Base-by-base conservation (phyloP, 2,888 invertebrate genomes). In the Lordiphosa andalusiaca region DNA sequence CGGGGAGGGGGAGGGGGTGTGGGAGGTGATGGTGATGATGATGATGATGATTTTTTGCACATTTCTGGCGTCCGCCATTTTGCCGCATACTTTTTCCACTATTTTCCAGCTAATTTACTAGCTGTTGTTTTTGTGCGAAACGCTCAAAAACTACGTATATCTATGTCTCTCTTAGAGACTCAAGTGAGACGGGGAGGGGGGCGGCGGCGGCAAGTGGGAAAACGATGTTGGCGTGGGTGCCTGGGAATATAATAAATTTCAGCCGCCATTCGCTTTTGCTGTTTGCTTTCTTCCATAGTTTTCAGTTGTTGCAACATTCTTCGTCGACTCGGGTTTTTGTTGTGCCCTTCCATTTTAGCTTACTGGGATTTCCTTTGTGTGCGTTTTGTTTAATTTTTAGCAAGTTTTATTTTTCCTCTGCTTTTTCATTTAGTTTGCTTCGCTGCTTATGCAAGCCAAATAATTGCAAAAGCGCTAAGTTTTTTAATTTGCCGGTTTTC, bases 61-160 rank as follows among this genome's bases (percentile, higher is more conserved):
- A 64, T 69, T 81, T 69, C 73, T 71, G 65, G 73, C 68, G 75
- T 74, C 70, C 78, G 75, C 75, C 84, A 78, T 74, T 84, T 78
- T 72, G 83, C 75, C 60, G 72, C 78, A 59, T 68, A 69, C 67
- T 78, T 80, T 76, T 77, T 73, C 67, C 67, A 69, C 74, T 63
- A 80, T 76, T 77, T 81, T 71, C 69, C 71, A 71, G 84, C 81
- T 77, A 77, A 77, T 84, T 77, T 77, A 77, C 81, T 81, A 64
- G 77, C 81, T 56, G 66, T 80, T 77, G 71, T 77, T 77, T 75
- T 83, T 83, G 69, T 67, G 64, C 52, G 40, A 51, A 39, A 35
- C 21, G 41, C 58, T 49, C 48, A 33, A 33, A 37, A 56, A 25
- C 57, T 69, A 36, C 67, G 21, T 52, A 75, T 56, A 62, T 56